Evolutionary conservation across 2,888 invertebrate species (phyloP).

Genomic region (Thecophora atra): DNA sequence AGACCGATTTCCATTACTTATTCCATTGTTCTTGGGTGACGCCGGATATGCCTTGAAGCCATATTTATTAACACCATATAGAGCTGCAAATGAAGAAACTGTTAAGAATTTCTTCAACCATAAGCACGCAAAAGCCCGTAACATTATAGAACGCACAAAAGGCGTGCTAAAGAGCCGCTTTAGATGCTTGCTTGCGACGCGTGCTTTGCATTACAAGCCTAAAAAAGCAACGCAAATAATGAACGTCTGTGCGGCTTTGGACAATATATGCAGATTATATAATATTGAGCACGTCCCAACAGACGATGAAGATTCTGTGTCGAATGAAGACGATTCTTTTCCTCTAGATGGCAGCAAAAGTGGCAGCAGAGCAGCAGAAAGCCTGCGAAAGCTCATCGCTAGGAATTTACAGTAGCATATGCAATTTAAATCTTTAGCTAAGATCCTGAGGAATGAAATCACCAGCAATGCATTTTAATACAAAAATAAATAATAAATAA

Average conservation of each 20-base stretch:
- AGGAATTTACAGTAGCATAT: too few species aligned
- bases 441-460: too few species aligned
- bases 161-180: constrained; percentile 27
- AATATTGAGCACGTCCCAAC: not conserved
- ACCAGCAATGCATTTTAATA: too few species aligned
- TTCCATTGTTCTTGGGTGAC: too few species aligned
- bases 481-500: too few species aligned
- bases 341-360: too few species aligned
- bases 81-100: constrained; percentile 25
- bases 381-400: too few species aligned
- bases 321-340: too few species aligned
- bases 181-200: constrained; percentile 34
- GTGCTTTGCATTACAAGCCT: constrained; percentile 26
- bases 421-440: too few species aligned
- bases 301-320: too few species aligned
- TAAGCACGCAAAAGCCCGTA: constrained; percentile 34
- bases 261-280: constrained; percentile 31
- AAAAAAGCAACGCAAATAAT: constrained; percentile 27
- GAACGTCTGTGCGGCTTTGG: constrained; percentile 30
- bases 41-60: constrained; percentile 36
- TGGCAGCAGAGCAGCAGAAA: too few species aligned
- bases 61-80: constrained; percentile 35
- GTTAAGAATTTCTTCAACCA: constrained; percentile 32
- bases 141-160: constrained; percentile 34
- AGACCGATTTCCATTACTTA: too few species aligned